A percentile compares a stretch with the other conserved stretches of the same genome.
phyloP scores from a whole-genome alignment of 2,888 invertebrate species.

The Pinctada fucata region DNA sequence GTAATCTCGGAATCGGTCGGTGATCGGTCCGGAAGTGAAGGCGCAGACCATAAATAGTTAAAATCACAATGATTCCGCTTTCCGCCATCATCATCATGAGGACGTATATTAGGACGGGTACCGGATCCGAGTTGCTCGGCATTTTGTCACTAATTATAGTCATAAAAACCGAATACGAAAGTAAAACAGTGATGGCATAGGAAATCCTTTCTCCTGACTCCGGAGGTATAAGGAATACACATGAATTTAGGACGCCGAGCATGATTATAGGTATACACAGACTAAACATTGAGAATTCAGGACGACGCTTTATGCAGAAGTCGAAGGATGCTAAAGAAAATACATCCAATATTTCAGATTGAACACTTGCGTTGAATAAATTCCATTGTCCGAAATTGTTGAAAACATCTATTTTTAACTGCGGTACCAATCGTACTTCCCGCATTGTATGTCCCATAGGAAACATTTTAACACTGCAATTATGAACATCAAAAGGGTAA shows the following conservation, averaged over 20 bases:
- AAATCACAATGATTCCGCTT: conserved; percentile 25
- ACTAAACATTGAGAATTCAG: conserved; percentile 19
- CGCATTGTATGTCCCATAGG: conserved; percentile 8
- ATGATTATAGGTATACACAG: conserved; percentile 24
- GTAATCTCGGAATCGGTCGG: neutral
- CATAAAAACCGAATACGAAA: conserved; percentile 30
- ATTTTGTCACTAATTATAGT: conserved; percentile 24
- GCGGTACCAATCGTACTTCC: conserved; percentile 7
- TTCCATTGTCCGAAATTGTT: conserved; percentile 22
- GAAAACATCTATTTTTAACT: neutral
- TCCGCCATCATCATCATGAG: conserved; percentile 14
- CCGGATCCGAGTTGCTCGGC: conserved; percentile 30
- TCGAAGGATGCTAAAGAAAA: conserved; percentile 16
- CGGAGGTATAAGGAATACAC: conserved; percentile 26
- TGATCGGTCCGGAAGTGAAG: conserved; percentile 1
- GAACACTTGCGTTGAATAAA: neutral
- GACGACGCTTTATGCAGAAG: conserved; percentile 16
- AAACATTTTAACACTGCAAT: conserved; percentile 8
- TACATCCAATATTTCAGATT: conserved; percentile 1
- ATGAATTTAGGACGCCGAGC: conserved; percentile 24
- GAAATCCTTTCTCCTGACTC: conserved; percentile 26
- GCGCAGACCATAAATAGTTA: conserved; percentile 13
- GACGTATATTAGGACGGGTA: conserved; percentile 21
- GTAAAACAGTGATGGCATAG: conserved; percentile 26
- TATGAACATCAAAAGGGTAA: conserved; percentile 21